Conservation (phyloP, 2,888 invertebrate genomes). For the Eristalis intricaria region DNA sequence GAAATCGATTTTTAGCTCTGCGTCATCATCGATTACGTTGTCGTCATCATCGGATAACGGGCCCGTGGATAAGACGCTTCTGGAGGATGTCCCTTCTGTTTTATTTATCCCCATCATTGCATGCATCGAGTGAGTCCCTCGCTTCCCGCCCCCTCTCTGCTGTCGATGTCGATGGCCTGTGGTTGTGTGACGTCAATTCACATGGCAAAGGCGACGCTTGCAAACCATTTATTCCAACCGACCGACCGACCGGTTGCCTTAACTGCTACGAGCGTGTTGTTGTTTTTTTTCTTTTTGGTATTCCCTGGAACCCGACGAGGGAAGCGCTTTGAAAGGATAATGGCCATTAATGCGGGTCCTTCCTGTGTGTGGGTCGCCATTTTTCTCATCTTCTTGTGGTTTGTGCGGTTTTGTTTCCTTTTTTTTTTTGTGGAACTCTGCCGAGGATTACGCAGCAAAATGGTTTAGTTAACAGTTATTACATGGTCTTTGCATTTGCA, state of each 20-base stretch:
- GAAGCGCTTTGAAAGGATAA: slow-evolving; percentile 67
- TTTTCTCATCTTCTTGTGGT: neutral
- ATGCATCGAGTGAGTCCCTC: slow-evolving; percentile 23
- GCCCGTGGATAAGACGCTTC: slow-evolving; percentile 52
- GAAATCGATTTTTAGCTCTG: slow-evolving; percentile 55
- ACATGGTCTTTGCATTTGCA: slow-evolving; percentile 64
- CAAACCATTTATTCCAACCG: neutral
- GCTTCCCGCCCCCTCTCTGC: neutral
- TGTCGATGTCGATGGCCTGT: neutral
- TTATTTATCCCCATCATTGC: slow-evolving; percentile 66
- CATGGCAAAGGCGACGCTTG: slow-evolving; percentile 12
- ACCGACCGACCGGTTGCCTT: neutral
- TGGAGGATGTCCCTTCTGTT: slow-evolving; percentile 59
- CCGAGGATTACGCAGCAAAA: slow-evolving; percentile 41
- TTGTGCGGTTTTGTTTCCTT: slow-evolving; percentile 23
- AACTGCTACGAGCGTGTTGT: slow-evolving; percentile 37
- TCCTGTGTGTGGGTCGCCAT: neutral
- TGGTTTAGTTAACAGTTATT: slow-evolving; percentile 69
- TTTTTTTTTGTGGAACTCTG: slow-evolving; percentile 11
- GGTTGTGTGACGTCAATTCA: slow-evolving; percentile 57
- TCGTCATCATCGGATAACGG: slow-evolving; percentile 50
- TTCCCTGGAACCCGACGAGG: slow-evolving; percentile 7
- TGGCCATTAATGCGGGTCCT: slow-evolving; percentile 55
- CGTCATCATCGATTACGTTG: slow-evolving; percentile 62
- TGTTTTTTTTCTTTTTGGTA: slow-evolving; percentile 36